phyloP scores from a whole-genome alignment of 2,797 vertebrate genomes.

The Pangasius krempfi region DNA sequence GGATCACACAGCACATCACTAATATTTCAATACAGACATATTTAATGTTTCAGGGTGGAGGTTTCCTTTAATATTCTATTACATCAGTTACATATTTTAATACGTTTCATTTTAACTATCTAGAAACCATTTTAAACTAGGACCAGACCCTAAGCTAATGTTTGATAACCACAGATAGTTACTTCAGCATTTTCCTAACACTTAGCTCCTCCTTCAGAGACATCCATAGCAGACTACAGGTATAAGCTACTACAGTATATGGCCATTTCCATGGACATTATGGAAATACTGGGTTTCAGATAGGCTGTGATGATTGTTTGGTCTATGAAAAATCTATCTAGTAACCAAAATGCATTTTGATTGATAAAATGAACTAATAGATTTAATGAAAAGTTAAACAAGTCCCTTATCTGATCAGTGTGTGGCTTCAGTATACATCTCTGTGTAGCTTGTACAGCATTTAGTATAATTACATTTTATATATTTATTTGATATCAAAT shows the following conservation, averaged over 20 bases:
- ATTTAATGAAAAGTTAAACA: not conserved
- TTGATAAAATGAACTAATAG: not conserved
- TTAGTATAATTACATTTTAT: not conserved
- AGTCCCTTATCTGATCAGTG: not conserved
- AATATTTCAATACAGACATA: not conserved
- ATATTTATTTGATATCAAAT: not conserved
- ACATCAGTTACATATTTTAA: not conserved
- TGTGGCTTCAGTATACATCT: not conserved
- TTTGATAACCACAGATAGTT: not conserved
- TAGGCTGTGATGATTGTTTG: not conserved
- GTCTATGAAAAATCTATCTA: not conserved
- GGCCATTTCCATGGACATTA: not conserved
- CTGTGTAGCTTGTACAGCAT: not conserved
- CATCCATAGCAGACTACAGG: not conserved
- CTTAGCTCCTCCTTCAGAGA: not conserved
- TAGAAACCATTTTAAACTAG: not conserved
- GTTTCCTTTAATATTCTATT: not conserved
- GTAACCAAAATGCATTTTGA: not conserved
- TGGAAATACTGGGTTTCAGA: not conserved
- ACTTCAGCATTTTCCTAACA: not conserved
- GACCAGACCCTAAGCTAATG: too few relatives aligned
- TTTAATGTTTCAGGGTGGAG: not conserved
- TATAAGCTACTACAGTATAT: not conserved
- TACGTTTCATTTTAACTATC: not conserved
- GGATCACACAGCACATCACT: not conserved